A percentile compares a stretch with the other conserved stretches of the same genome.
These are phyloP conservation scores for Chymomyza caudatula DNA, from an alignment of 2,888 invertebrate species.

Conservation along the genomic window DNA sequence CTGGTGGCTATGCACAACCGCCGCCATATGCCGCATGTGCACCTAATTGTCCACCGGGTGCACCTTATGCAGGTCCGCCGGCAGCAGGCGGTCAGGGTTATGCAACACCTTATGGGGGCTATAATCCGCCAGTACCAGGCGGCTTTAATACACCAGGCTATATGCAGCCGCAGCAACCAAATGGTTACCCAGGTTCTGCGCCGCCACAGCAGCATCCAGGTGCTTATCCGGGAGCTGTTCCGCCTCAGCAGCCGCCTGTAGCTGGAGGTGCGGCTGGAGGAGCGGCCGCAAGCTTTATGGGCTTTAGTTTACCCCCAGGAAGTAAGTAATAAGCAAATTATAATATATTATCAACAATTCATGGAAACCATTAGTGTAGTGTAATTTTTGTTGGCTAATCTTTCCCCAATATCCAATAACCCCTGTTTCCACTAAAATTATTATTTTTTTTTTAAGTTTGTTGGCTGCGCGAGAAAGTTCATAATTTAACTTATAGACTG, in stretches of 20 bases:
- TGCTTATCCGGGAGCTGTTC: neutral
- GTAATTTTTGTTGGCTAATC: neutral
- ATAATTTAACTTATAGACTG: neutral
- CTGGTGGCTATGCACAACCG: slow-evolving; percentile 63
- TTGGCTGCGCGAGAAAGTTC: neutral
- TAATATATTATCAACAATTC: too few relatives aligned
- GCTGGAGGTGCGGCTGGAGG: slow-evolving; percentile 45
- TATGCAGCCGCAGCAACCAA: slow-evolving; percentile 21
- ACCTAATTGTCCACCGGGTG: slow-evolving; percentile 46
- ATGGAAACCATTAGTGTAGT: neutral
- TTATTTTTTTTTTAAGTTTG: neutral
- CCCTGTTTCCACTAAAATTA: neutral
- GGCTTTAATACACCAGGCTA: slow-evolving; percentile 64
- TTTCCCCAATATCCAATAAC: neutral
- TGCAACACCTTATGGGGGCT: slow-evolving; percentile 47
- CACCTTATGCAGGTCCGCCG: slow-evolving; percentile 42
- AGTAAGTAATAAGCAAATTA: slow-evolving; percentile 66
- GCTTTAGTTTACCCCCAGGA: slow-evolving; percentile 75
- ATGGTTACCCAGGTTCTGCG: slow-evolving; percentile 21
- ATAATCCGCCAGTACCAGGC: slow-evolving; percentile 56
- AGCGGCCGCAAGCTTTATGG: slow-evolving; percentile 62
- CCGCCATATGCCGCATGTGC: slow-evolving; percentile 58
- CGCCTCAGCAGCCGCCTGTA: slow-evolving; percentile 42
- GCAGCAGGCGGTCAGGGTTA: slow-evolving; percentile 18
- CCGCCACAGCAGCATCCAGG: slow-evolving; percentile 37